Base-by-base conservation (phyloP, 2,113 vertebrate genomes). In the Cariama cristata region DNA sequence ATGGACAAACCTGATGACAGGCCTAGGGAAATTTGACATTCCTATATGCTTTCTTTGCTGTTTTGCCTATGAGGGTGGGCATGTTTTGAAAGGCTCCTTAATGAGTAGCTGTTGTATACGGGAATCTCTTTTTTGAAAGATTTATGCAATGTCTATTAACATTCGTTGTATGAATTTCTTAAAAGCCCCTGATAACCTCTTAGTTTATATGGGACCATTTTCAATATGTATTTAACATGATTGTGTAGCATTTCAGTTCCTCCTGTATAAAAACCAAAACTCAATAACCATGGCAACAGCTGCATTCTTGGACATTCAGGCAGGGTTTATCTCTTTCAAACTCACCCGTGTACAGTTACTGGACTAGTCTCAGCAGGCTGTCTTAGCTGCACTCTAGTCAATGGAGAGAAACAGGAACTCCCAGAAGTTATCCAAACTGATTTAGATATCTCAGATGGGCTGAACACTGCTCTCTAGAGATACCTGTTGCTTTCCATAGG, bases 31-130 rank as follows among this genome's bases (percentile, higher is more conserved):
- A 52, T 38, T 11, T 53, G 55, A 30, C 27, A 79, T 56, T 79
- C 75, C 52, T 45, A 28, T 59, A 16, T 12, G 7, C 2, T 55
- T 93, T 59, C 50, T 72, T 81, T 67, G 30, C 10, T 45, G 2
- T 87, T 93, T 87, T 71, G 10, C 52, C n/a, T 69, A 2, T 28
- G 14, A 94, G 12, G 3, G 8, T 35, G 44, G 42, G 11, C 33
- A 87, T 38, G 21, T 60, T 75, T 85, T 80, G 42, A 72, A 72
- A 74, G 52, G 17, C 12, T 42, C 8, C 81, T 91, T 60, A 66
- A 42, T 42, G 30, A 68, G 10, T 64, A 69, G 19, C 69, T 79
- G 20, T 53, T 82, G 8, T 22, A 18, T 14, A 35, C 0, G 0
- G 11, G 26, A 85, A 60, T 81, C 14, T 69, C 24, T n/a, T 64